These are phyloP conservation scores for Nicator chloris DNA, from an alignment of 2,113 vertebrate species.

Conservation along the genomic window DNA sequence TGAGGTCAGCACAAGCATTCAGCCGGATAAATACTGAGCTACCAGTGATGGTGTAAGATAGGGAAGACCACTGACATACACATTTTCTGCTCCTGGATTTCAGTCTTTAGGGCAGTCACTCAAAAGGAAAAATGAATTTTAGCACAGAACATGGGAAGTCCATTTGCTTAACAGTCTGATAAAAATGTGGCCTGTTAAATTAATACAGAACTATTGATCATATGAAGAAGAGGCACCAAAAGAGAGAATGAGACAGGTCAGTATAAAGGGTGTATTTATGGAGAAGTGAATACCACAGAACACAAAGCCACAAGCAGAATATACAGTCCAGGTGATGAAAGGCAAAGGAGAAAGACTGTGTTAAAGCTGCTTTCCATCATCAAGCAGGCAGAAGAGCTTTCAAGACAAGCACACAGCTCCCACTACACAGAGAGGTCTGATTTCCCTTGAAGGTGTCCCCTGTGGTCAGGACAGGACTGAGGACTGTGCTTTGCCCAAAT, in stretches of 20 bases:
- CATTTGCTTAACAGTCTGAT: neutral
- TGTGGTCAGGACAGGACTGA: neutral
- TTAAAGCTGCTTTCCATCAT: neutral
- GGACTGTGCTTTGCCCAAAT: neutral
- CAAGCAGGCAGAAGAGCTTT: neutral
- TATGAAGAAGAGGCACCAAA: neutral
- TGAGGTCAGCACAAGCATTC: slow-evolving; percentile 42
- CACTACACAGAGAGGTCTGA: neutral
- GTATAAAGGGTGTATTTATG: neutral
- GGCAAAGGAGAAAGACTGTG: neutral
- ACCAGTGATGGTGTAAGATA: neutral
- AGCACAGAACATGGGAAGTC: neutral
- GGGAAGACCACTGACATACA: neutral
- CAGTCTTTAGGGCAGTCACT: neutral
- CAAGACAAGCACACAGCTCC: neutral
- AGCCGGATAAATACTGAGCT: slow-evolving; percentile 1
- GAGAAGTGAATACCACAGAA: neutral
- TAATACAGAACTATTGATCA: neutral
- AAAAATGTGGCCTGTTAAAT: neutral
- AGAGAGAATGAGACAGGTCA: neutral
- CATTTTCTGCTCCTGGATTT: neutral
- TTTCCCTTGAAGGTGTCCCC: neutral
- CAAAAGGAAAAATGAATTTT: neutral
- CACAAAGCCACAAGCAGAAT: neutral
- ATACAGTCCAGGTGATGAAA: neutral